Base-by-base conservation (phyloP, 2,888 invertebrate genomes). In the Eubasilissa splendida region DNA sequence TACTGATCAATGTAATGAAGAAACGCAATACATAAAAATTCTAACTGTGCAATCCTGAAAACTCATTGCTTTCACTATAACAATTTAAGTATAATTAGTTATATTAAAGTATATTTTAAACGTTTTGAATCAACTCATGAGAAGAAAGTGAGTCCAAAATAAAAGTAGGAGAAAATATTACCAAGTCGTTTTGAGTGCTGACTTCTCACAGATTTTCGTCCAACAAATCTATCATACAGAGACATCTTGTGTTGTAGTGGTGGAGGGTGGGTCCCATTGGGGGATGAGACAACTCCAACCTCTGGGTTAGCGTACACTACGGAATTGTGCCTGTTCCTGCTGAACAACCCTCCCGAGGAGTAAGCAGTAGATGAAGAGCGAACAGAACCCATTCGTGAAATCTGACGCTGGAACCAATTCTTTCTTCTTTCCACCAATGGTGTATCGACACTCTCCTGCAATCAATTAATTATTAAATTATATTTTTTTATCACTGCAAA, bases 361-460 rank as follows among this genome's bases (percentile, higher is more conserved):
- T 96, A 96, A 0, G 96, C 95, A 0, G 96, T 96, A 0, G 96
- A 96, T 1, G 96, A 95, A 58, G 96, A 96, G 50, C 96, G 91
- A 56, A 95, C 93, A 0, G 96, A 96, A 1, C 96, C 96, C 94
- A 96, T 95, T 85, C 96, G 90, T 11, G 95, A 96, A 84, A 96
- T 94, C 87, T 96, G 96, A 70, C 96, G 92, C 85, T 95, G 95
- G 85, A 97, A 94, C 96, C 96, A 96, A 87, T 95, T 96, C 87
- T 96, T 96, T 58, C 96, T 91, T 77, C 96, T 89, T 87, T 96
- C 96, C 22, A 95, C 96, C 86, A 96, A 91, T 9, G 96, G 96
- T 0, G 96, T 96, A 86, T 96, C 96, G 0, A 97, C 96, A 86
- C 96, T 96, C 89, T 96, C 96, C 96, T 96, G 87, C 50, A 90